phyloP scores from a whole-genome alignment of 2,797 vertebrate genomes.

The Etheostoma perlongum region DNA sequence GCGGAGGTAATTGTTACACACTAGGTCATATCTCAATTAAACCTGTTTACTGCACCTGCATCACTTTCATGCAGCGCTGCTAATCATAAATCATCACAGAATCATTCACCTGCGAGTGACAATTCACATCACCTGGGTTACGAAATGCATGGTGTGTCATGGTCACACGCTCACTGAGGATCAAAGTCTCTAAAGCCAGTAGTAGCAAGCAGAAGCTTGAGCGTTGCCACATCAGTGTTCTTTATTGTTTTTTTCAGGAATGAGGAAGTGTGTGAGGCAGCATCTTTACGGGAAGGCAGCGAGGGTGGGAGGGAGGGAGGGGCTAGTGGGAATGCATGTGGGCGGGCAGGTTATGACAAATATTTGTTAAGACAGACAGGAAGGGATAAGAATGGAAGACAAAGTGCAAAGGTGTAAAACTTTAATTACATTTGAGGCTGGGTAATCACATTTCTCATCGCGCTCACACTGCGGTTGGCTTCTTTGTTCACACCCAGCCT shows the following conservation, averaged over 20 bases:
- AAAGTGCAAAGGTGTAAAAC: slow-evolving; percentile 64
- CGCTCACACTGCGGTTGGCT: slow-evolving; percentile 29
- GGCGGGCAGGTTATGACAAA: slow-evolving; percentile 75
- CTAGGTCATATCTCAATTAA: slow-evolving; percentile 4
- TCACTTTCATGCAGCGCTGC: not conserved
- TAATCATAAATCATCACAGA: slow-evolving; percentile 14
- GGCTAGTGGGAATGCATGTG: slow-evolving; percentile 77
- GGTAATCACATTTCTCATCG: slow-evolving; percentile 55
- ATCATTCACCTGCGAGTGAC: not conserved
- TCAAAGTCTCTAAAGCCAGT: slow-evolving; percentile 26
- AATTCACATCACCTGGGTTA: not conserved
- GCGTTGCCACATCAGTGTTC: slow-evolving; percentile 78
- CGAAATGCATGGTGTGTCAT: slow-evolving; percentile 7
- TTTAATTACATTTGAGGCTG: slow-evolving; percentile 57
- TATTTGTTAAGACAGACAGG: slow-evolving; percentile 74
- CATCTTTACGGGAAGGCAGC: slow-evolving; percentile 84
- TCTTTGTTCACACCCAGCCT: slow-evolving; percentile 19
- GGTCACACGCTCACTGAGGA: slow-evolving; percentile 13
- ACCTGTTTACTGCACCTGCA: slow-evolving; percentile 24
- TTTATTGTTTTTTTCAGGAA: slow-evolving; percentile 80
- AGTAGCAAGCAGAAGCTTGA: slow-evolving; percentile 74
- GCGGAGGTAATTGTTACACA: not conserved
- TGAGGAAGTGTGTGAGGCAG: slow-evolving; percentile 84
- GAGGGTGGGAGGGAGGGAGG: slow-evolving; percentile 68
- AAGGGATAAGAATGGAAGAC: slow-evolving; percentile 41